phyloP scores from a whole-genome alignment of 2,888 invertebrate genomes.

The Chouioia cunea region DNA sequence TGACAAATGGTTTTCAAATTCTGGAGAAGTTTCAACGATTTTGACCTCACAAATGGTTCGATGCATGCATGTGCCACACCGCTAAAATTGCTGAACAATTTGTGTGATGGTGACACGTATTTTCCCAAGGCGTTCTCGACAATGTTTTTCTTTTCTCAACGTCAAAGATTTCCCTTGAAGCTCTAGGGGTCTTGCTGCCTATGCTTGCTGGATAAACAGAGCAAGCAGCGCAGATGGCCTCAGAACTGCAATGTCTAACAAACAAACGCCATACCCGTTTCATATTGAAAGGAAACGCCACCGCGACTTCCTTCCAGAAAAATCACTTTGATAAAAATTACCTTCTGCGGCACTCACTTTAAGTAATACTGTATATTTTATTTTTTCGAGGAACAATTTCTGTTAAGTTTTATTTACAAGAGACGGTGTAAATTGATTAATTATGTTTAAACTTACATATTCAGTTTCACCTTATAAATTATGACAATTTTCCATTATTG shows the following conservation, averaged over 20 bases:
- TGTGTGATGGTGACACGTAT: conserved; percentile 41
- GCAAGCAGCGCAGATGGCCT: conserved; percentile 36
- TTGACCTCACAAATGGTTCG: too few species aligned
- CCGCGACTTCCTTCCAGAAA: conserved; percentile 29
- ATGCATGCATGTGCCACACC: too few species aligned
- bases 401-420: too few species aligned
- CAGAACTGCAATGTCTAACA: conserved; percentile 54
- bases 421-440: too few species aligned
- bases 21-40: too few species aligned
- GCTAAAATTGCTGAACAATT: conserved; percentile 30
- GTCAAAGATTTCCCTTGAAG: conserved; percentile 38
- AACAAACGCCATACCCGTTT: conserved; percentile 50
- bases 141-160: conserved; percentile 36
- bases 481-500: too few species aligned
- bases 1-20: too few species aligned
- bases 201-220: conserved; percentile 37
- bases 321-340: conserved; percentile 10
- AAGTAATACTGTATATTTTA: too few species aligned
- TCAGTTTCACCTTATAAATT: too few species aligned
- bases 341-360: too few species aligned
- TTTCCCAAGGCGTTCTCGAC: conserved; percentile 29
- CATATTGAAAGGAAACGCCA: conserved; percentile 33
- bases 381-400: too few species aligned
- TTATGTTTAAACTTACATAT: too few species aligned
- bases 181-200: neutral